Evolutionary conservation across 1,140 invertebrate species (phyloP).

Genomic region (Bombus superbus): DNA sequence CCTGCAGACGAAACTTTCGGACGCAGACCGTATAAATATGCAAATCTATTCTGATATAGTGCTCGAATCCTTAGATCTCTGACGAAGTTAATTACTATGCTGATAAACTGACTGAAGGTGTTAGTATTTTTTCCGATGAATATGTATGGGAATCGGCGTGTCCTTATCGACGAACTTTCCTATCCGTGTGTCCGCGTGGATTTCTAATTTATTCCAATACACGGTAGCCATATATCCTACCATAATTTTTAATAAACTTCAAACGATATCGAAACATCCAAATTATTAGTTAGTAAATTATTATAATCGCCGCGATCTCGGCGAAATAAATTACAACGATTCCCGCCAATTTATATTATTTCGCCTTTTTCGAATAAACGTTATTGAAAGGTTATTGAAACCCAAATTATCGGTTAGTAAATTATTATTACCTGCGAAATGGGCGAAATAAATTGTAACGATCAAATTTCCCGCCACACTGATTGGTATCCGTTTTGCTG

Average conservation of each 20-base stretch:
- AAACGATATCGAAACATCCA: not conserved
- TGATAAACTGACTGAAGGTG: slow-evolving; percentile 32
- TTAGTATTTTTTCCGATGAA: slow-evolving; percentile 30
- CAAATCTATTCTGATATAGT: slow-evolving; percentile 29
- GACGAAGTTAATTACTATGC: slow-evolving; percentile 39
- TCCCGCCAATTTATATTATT: slow-evolving; percentile 6
- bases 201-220: slow-evolving; percentile 24
- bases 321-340: not conserved
- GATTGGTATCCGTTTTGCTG: slow-evolving; percentile 2
- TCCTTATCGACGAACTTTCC: slow-evolving; percentile 10
- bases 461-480: not conserved
- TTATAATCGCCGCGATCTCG: no score
- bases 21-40: slow-evolving; percentile 31
- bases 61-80: slow-evolving; percentile 40
- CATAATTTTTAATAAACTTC: not conserved
- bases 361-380: not conserved
- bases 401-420: not conserved
- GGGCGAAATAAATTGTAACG: not conserved
- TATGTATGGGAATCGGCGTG: slow-evolving; percentile 9
- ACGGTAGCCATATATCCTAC: not conserved
- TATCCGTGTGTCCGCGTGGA: not conserved
- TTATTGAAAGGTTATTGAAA: not conserved
- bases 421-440: not conserved
- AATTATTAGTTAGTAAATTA: not conserved
- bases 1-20: slow-evolving; percentile 26